A percentile compares a stretch with the other conserved stretches of the same genome.
These are phyloP conservation scores for Tromatobia lineatoria DNA, from an alignment of 2,888 invertebrate genomes.

Conservation along the genomic window DNA sequence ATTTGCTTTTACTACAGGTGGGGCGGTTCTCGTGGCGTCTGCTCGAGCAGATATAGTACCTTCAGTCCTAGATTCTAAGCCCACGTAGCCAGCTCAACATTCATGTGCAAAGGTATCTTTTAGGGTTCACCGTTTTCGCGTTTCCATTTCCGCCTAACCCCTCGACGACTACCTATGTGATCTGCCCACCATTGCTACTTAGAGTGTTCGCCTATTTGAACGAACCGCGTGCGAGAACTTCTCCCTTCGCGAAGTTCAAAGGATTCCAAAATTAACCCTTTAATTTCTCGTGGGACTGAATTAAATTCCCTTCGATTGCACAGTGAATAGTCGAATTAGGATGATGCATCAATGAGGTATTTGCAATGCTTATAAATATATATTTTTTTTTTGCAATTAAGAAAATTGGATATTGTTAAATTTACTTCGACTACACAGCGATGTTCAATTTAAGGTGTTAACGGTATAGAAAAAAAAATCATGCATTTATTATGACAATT, in stretches of 20 bases:
- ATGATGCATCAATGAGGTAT: background rate
- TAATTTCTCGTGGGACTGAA: background rate
- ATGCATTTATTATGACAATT: too few species aligned
- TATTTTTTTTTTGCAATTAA: too few species aligned
- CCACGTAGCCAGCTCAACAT: background rate
- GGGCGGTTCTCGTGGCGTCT: constrained; percentile 23
- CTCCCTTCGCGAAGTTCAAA: background rate
- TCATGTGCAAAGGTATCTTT: constrained; percentile 31
- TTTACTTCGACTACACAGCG: too few species aligned
- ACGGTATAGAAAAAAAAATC: too few species aligned
- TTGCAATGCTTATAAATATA: background rate
- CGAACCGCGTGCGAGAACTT: background rate
- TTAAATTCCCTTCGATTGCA: background rate
- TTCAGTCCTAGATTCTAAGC: background rate
- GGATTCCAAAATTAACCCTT: background rate
- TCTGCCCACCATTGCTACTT: background rate
- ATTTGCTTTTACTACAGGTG: constrained; percentile 72
- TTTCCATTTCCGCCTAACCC: constrained; percentile 29
- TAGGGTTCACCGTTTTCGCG: constrained; percentile 51
- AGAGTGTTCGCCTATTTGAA: background rate
- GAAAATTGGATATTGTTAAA: too few species aligned
- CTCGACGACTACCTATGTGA: background rate
- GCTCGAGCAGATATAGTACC: constrained; percentile 23
- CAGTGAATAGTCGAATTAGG: background rate
- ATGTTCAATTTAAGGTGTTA: too few species aligned